Conservation (phyloP, 2,888 invertebrate species). For the Dorcus hopei region DNA sequence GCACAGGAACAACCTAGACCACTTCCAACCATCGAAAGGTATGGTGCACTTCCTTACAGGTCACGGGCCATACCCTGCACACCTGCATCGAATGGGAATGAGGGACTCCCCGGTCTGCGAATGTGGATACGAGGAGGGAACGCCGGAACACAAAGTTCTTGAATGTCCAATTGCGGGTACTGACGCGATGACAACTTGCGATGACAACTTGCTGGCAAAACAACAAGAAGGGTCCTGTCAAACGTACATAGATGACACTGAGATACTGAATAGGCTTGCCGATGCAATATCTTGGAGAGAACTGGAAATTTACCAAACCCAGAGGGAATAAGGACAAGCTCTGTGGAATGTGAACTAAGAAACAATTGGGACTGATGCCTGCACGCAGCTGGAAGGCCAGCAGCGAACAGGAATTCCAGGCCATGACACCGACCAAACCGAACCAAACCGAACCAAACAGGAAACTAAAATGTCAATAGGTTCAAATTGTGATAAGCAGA, state of each 20-base stretch:
- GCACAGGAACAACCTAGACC: background rate
- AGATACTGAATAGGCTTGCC: background rate
- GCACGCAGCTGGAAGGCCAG: no score
- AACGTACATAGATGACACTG: background rate
- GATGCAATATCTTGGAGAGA: background rate
- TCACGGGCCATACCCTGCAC: slow-evolving; percentile 3
- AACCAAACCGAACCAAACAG: no score
- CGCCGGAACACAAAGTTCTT: slow-evolving; percentile 2
- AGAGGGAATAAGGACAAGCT: background rate
- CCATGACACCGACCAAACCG: no score
- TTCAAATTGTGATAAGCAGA: no score
- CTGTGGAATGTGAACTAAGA: no score
- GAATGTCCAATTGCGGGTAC: background rate
- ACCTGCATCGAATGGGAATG: background rate
- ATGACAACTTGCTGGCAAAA: no score
- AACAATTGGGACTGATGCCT: no score
- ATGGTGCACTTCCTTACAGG: slow-evolving; percentile 1
- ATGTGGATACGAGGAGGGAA: background rate
- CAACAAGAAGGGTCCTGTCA: background rate
- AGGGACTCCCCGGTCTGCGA: background rate
- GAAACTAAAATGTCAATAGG: no score
- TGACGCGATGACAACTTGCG: background rate
- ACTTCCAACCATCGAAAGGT: background rate
- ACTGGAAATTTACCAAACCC: background rate
- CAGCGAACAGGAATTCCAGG: no score